Base-by-base conservation (phyloP, 2,888 invertebrate genomes). In the Cecidostiba fungosa region DNA sequence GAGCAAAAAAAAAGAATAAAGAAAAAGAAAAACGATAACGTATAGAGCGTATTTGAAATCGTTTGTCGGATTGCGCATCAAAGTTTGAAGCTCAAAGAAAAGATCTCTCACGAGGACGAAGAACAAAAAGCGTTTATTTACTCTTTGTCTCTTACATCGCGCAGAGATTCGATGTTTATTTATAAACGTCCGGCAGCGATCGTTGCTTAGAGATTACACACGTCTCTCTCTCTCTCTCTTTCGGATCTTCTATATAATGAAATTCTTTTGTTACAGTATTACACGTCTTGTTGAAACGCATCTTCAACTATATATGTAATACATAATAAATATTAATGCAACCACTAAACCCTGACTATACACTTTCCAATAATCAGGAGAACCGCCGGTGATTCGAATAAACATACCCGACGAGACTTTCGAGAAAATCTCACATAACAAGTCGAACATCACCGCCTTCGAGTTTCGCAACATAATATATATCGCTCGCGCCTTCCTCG, bases 11-110 rank as follows among this genome's bases (percentile, higher is more conserved):
- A n/a, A n/a, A n/a, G n/a, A n/a, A n/a, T n/a, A n/a, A n/a, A n/a
- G 43, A 72, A 29, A 54, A 29, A 39, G 29, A 47, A 77, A 59
- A 77, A 26, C 77, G 29, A 77, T 43, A 82, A 47, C 29, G 29
- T 66, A 16, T 19, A 19, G 43, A 62, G 72, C 23, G 36, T 54
- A 76, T 76, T 84, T 73, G 69, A 80, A 69, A 84, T 80, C 80
- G 47, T 84, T 80, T 80, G 76, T 76, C 43, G 59, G 36, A 76
- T 70, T 39, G 39, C 80, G 32, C 80, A 76, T 69, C n/a, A 36
- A 59, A 74, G 29, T 26, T 74, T 26, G 32, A 78, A 59, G 66
- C 54, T 50, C 36, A 29, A 50, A 72, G 12, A 23, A 79, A 66
- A 79, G 39, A 78, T 66, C 43, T 43, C 12, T 10, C 66, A 12